Percentiles rank a stretch among this genome's conserved stretches.
Evolutionary conservation across 2,797 vertebrate species (phyloP).

Genomic region (Melanotaenia boesemani): DNA sequence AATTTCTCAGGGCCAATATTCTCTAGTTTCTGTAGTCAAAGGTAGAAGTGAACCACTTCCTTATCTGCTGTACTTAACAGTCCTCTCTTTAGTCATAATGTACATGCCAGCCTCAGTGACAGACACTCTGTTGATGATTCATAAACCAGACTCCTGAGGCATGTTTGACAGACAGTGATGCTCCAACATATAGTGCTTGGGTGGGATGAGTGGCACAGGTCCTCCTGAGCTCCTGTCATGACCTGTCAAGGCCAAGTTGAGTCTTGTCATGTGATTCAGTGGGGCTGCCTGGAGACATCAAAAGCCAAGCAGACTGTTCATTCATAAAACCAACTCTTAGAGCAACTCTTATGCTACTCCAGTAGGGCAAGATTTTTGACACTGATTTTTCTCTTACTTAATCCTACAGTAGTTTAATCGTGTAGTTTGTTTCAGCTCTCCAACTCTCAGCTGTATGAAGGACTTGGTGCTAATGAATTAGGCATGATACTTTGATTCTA

Average conservation of each 20-base stretch:
- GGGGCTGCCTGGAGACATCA: neutral
- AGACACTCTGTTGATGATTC: slow-evolving; percentile 15
- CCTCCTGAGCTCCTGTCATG: slow-evolving; percentile 2
- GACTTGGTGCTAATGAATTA: slow-evolving; percentile 42
- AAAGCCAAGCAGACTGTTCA: neutral
- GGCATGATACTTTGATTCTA: slow-evolving; percentile 13
- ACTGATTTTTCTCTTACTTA: slow-evolving; percentile 7
- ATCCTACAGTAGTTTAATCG: neutral
- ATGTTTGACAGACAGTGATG: slow-evolving; percentile 26
- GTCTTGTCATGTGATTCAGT: slow-evolving; percentile 2
- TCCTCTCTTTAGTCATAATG: slow-evolving; percentile 12
- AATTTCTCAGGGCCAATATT: neutral
- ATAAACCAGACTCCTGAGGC: slow-evolving; percentile 4
- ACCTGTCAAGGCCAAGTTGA: slow-evolving; percentile 21
- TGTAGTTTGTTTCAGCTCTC: neutral
- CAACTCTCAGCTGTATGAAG: slow-evolving; percentile 25
- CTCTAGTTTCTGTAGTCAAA: neutral
- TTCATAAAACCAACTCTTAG: slow-evolving; percentile 12
- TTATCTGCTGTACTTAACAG: neutral
- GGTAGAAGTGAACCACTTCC: neutral
- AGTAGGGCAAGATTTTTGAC: neutral
- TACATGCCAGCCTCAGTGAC: slow-evolving; percentile 2
- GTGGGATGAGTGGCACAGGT: slow-evolving; percentile 24
- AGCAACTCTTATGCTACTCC: neutral
- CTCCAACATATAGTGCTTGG: neutral